Evolutionary conservation across 2,797 vertebrate genomes (phyloP).

Genomic region (Dallia pectoralis): DNA sequence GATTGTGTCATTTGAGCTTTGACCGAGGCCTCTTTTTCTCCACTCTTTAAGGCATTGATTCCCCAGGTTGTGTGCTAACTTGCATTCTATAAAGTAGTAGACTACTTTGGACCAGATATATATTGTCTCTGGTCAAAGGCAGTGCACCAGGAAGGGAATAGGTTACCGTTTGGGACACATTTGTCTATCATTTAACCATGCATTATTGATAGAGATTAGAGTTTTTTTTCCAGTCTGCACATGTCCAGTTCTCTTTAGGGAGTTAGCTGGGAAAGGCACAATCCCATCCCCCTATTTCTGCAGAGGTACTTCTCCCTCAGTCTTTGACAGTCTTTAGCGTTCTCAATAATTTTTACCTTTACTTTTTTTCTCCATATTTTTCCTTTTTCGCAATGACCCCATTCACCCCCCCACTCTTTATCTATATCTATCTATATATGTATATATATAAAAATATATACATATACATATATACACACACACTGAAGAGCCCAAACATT

Average conservation of each 20-base stretch:
- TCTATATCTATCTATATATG: neutral
- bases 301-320: neutral
- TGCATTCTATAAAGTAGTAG: neutral
- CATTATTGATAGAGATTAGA: constrained; percentile 46
- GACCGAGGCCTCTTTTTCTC: constrained; percentile 28
- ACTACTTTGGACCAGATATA: neutral
- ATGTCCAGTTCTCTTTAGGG: constrained; percentile 19
- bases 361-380: neutral
- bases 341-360: fast-evolving
- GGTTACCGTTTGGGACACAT: neutral
- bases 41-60: constrained; percentile 11
- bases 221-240: constrained; percentile 28
- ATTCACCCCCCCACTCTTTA: neutral
- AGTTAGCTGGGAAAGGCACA: neutral
- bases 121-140: neutral
- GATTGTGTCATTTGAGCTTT: constrained; percentile 27
- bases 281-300: constrained; percentile 8
- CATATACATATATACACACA: too few relatives aligned
- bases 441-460: neutral
- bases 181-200: constrained; percentile 36
- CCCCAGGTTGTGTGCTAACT: neutral
- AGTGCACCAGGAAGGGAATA: neutral
- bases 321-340: neutral
- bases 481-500: too few relatives aligned
- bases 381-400: neutral